Evolutionary conservation across 2,888 invertebrate genomes (phyloP).

Genomic region (Drosophila sordidula): DNA sequence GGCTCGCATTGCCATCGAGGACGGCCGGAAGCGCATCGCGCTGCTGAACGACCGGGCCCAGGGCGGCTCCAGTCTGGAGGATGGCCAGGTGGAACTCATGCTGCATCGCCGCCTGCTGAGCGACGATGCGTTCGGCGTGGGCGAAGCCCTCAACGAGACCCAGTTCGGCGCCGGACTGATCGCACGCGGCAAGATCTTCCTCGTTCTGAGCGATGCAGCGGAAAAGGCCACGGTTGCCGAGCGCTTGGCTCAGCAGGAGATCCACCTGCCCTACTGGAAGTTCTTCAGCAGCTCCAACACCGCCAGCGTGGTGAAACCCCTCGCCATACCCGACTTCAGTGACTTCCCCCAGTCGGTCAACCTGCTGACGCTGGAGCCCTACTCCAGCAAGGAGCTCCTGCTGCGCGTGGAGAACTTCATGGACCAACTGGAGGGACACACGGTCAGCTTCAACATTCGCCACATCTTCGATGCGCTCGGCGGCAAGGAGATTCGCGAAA

Average conservation of each 20-base stretch:
- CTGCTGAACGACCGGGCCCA: conserved; percentile 91
- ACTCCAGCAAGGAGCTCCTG: conserved; percentile 88
- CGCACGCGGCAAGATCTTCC: conserved; percentile 89
- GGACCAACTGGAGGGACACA: conserved; percentile 87
- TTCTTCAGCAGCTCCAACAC: conserved; percentile 86
- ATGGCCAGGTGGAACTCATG: conserved; percentile 94
- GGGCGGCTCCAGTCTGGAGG: conserved; percentile 91
- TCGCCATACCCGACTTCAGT: conserved; percentile 74
- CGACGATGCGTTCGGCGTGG: conserved; percentile 97
- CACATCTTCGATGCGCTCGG: conserved; percentile 87
- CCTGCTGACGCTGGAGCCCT: conserved; percentile 92
- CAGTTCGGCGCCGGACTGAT: conserved; percentile 89
- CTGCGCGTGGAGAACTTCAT: conserved; percentile 92
- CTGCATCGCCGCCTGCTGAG: conserved; percentile 92
- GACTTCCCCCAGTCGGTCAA: conserved; percentile 89
- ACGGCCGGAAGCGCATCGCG: conserved; percentile 84
- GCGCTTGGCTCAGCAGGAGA: conserved; percentile 86
- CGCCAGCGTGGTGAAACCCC: conserved; percentile 82
- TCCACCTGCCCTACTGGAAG: conserved; percentile 87
- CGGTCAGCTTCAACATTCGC: conserved; percentile 75
- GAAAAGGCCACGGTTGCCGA: conserved; percentile 80
- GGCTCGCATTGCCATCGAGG: conserved; percentile 90
- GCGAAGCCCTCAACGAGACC: conserved; percentile 94
- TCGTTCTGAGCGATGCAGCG: conserved; percentile 80
- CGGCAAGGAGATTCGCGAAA: conserved; percentile 87